Percentiles rank a stretch among this genome's conserved stretches.
Conservation (phyloP, 2,113 vertebrate species). For the Mobula hypostoma region DNA sequence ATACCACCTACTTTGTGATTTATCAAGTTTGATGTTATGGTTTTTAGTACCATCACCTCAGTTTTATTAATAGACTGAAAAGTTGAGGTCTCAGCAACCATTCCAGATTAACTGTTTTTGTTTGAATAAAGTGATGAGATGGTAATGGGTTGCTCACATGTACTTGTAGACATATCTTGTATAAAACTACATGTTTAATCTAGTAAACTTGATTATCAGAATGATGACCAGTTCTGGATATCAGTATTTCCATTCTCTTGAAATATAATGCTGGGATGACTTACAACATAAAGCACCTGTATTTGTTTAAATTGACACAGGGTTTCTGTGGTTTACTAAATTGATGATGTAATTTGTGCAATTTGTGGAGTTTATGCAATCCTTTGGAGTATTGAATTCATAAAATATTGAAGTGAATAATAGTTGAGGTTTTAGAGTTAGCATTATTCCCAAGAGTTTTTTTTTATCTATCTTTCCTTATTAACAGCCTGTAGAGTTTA, state of each 20-base stretch:
- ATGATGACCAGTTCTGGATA: not conserved
- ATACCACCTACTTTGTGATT: not conserved
- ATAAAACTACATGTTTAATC: not conserved
- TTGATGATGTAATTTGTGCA: not conserved
- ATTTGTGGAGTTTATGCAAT: conserved; percentile 5
- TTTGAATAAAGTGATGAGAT: not conserved
- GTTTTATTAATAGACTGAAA: not conserved
- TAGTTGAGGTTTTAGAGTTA: not conserved
- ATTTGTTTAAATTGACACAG: not conserved
- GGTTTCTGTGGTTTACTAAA: not conserved
- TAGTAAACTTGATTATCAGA: not conserved
- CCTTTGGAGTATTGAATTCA: not conserved
- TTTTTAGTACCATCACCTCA: not conserved
- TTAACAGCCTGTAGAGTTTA: not conserved
- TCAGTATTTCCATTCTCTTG: not conserved
- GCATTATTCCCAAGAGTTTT: not conserved
- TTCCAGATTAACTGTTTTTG: not conserved
- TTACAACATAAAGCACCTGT: not conserved
- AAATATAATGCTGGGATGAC: not conserved
- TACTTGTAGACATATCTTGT: not conserved
- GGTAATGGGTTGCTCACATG: not conserved
- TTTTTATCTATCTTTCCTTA: not conserved
- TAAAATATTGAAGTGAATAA: conserved; percentile 11
- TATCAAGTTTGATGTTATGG: not conserved
- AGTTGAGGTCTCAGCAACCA: not conserved